Conservation (phyloP, 2,113 vertebrate genomes). For the Cyanoderma ruficeps region DNA sequence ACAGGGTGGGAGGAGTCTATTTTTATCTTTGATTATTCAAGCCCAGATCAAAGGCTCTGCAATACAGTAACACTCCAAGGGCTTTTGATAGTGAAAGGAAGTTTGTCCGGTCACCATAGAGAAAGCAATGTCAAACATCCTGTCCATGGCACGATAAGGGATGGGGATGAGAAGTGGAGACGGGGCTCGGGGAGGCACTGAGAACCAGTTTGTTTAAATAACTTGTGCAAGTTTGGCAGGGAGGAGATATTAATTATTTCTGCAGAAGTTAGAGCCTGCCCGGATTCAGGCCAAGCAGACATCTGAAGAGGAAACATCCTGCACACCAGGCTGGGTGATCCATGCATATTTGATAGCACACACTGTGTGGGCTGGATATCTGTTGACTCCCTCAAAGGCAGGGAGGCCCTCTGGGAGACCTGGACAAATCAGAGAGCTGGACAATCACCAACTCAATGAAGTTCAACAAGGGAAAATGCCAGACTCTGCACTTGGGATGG, state of each 20-base stretch:
- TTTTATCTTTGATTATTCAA: slow-evolving; percentile 59
- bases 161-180: slow-evolving; percentile 1
- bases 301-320: slow-evolving; percentile 54
- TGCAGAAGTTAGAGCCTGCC: slow-evolving; percentile 43
- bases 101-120: slow-evolving; percentile 51
- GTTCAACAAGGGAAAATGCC: not conserved
- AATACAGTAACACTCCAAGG: slow-evolving; percentile 25
- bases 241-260: slow-evolving; percentile 38
- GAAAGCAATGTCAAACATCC: slow-evolving; percentile 54
- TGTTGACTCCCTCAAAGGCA: not conserved
- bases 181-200: not conserved
- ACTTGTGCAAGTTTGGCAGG: slow-evolving; percentile 42
- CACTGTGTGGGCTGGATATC: slow-evolving; percentile 39
- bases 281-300: slow-evolving; percentile 20
- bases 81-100: slow-evolving; percentile 60
- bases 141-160: slow-evolving; percentile 23
- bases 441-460: not conserved
- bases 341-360: not conserved
- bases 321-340: not conserved
- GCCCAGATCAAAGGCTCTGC: slow-evolving; percentile 59
- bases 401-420: not conserved
- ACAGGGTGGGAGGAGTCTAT: not conserved
- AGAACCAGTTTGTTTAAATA: slow-evolving; percentile 40
- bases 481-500: not conserved
- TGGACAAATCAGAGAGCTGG: not conserved